phyloP scores from a whole-genome alignment of 2,888 invertebrate genomes.

The Ecliptopera silaceata region DNA sequence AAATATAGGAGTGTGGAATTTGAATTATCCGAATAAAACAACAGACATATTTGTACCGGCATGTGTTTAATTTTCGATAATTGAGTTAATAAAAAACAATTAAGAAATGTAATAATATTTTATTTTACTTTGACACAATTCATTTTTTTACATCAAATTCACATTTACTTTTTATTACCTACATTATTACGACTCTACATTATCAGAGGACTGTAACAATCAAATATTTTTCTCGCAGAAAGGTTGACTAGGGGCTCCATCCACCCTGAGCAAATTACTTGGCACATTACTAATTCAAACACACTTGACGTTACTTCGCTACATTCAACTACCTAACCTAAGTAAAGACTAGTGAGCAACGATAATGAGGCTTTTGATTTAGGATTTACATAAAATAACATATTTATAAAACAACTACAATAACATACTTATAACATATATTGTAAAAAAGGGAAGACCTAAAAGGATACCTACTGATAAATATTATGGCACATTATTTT shows the following conservation, averaged over 20 bases:
- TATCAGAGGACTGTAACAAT: neutral
- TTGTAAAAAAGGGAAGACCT: constrained; percentile 17
- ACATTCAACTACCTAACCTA: constrained; percentile 13
- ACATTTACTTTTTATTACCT: neutral
- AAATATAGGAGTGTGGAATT: neutral
- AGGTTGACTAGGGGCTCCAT: constrained; percentile 23
- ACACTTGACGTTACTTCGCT: constrained; percentile 18
- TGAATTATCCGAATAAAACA: neutral
- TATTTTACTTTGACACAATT: constrained; percentile 22
- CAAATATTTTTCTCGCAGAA: constrained; percentile 32
- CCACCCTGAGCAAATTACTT: constrained; percentile 47
- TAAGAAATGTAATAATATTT: constrained; percentile 15
- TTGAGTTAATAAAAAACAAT: constrained; percentile 11
- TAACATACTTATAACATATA: neutral
- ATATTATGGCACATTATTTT: constrained; percentile 16
- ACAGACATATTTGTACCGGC: neutral
- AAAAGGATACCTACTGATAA: constrained; percentile 2
- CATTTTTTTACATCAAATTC: neutral
- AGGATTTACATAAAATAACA: constrained; percentile 18
- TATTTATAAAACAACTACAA: constrained; percentile 7
- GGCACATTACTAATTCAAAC: constrained; percentile 38
- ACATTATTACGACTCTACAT: constrained; percentile 2
- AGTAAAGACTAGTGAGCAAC: constrained; percentile 14
- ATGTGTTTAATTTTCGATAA: constrained; percentile 4
- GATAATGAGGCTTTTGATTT: neutral